Conservation (phyloP, 2,113 vertebrate species). For the Ursus arctos region DNA sequence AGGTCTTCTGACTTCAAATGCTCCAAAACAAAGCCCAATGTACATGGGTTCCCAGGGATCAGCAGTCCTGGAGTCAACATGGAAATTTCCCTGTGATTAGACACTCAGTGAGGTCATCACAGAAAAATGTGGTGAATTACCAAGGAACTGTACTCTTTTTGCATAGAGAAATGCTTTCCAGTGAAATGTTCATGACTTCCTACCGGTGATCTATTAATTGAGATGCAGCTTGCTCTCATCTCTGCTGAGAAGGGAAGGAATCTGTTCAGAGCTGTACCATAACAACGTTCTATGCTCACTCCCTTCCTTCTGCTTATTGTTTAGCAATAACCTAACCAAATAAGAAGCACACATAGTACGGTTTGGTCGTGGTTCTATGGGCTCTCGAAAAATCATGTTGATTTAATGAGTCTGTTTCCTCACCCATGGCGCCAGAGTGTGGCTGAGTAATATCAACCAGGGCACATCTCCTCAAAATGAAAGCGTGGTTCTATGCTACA, state of each 20-base stretch:
- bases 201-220: not conserved
- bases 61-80: not conserved
- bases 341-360: not conserved
- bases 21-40: not conserved
- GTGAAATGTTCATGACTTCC: not conserved
- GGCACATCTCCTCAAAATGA: not conserved
- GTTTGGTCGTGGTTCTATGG: not conserved
- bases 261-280: not conserved
- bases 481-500: not conserved
- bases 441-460: not conserved
- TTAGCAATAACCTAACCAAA: not conserved
- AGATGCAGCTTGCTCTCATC: not conserved
- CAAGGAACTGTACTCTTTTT: not conserved
- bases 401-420: not conserved
- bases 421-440: not conserved
- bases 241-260: not conserved
- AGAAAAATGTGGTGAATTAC: not conserved
- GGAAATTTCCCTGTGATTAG: not conserved
- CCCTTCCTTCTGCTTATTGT: not conserved
- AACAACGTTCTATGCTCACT: not conserved
- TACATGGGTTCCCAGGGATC: not conserved
- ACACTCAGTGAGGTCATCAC: not conserved
- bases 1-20: not conserved
- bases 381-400: not conserved
- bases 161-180: conserved; percentile 21